phyloP scores from a whole-genome alignment of 2,888 invertebrate genomes.

The Synergus umbraculus region DNA sequence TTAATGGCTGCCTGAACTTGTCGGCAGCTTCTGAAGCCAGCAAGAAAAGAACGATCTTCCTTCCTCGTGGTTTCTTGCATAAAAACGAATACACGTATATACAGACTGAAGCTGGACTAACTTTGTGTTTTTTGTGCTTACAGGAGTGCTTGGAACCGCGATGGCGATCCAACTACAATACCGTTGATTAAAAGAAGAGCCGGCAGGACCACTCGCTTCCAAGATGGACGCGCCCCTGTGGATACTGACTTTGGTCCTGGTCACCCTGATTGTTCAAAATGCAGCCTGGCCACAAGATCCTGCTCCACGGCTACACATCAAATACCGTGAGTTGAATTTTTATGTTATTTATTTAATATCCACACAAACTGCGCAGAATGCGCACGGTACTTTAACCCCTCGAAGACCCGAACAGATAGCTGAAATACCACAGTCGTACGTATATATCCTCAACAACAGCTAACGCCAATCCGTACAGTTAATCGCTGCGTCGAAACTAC shows the following conservation, averaged over 20 bases:
- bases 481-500: constrained; percentile 34
- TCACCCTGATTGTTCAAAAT: constrained; percentile 80
- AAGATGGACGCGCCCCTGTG: constrained; percentile 69
- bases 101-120: constrained; percentile 32
- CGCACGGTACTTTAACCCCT: constrained; percentile 39
- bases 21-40: constrained; percentile 32
- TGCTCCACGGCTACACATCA: constrained; percentile 83
- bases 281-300: constrained; percentile 87
- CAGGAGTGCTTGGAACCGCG: constrained; percentile 63
- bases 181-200: constrained; percentile 65
- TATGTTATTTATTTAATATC: constrained; percentile 1
- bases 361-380: constrained; percentile 13
- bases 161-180: constrained; percentile 68
- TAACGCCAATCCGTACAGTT: constrained; percentile 32
- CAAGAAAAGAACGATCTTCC: constrained; percentile 20
- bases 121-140: constrained; percentile 45
- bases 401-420: constrained; percentile 27
- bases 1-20: constrained; percentile 38
- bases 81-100: constrained; percentile 18
- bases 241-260: constrained; percentile 76
- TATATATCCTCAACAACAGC: constrained; percentile 13
- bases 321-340: constrained; percentile 79
- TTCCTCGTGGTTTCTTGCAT: constrained; percentile 10
- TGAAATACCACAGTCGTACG: constrained; percentile 23
- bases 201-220: constrained; percentile 64